These are phyloP conservation scores for Gymnothorax reevesii DNA, from an alignment of 2,797 vertebrate species.

Conservation along the genomic window DNA sequence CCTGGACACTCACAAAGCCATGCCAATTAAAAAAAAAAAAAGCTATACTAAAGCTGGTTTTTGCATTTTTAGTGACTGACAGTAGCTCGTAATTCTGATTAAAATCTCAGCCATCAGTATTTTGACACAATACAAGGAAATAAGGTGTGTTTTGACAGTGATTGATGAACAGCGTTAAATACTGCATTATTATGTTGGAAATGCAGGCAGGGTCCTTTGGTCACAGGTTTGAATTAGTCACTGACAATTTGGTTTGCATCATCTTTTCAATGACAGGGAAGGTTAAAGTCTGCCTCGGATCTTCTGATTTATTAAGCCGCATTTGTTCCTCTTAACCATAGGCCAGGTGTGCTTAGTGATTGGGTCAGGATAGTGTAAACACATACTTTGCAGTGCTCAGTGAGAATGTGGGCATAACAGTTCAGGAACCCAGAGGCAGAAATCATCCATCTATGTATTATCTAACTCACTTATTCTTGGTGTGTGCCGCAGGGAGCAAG, in stretches of 20 bases:
- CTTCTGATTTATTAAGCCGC: not conserved
- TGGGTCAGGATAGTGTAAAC: not conserved
- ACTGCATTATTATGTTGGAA: not conserved
- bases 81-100: not conserved
- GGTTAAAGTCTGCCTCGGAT: not conserved
- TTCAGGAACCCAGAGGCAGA: not conserved
- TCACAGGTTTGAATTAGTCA: not conserved
- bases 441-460: too few relatives aligned
- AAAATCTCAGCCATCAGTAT: not conserved
- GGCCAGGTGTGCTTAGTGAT: not conserved
- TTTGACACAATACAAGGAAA: not conserved
- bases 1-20: not conserved
- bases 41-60: not conserved
- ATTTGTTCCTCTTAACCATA: not conserved
- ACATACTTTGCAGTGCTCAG: not conserved
- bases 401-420: not conserved
- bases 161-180: not conserved
- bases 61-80: not conserved
- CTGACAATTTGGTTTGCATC: not conserved
- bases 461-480: too few relatives aligned
- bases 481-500: too few relatives aligned
- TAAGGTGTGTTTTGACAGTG: not conserved
- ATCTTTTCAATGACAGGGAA: not conserved
- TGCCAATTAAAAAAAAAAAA: not conserved
- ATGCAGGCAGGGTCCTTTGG: not conserved